Percentiles rank a stretch among this genome's conserved stretches.
Evolutionary conservation across 2,797 vertebrate genomes (phyloP).

Genomic region (Melanotaenia parkinsoni): DNA sequence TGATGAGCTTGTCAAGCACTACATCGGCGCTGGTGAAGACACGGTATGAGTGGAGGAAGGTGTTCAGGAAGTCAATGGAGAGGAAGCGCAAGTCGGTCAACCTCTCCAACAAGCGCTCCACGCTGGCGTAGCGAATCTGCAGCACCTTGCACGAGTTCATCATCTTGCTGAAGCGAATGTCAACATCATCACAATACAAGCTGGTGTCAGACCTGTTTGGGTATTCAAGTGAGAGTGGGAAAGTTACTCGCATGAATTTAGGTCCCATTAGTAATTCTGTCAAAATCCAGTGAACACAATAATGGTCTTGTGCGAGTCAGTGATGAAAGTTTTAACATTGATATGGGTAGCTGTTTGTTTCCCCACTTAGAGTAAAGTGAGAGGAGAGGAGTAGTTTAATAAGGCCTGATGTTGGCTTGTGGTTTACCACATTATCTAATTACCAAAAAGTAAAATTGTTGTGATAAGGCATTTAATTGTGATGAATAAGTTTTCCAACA

Average conservation of each 20-base stretch:
- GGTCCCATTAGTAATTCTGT: neutral
- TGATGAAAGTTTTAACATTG: slow-evolving; percentile 7
- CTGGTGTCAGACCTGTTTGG: slow-evolving; percentile 91
- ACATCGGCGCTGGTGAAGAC: slow-evolving; percentile 93
- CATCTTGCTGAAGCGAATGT: slow-evolving; percentile 99
- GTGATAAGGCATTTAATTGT: neutral
- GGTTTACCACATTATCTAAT: too few relatives aligned
- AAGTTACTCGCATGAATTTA: slow-evolving; percentile 9
- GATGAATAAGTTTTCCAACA: neutral
- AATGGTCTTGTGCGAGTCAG: slow-evolving; percentile 7
- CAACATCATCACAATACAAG: slow-evolving; percentile 96
- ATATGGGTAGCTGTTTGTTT: neutral
- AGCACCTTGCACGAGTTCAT: slow-evolving; percentile 99
- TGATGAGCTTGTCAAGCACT: slow-evolving; percentile 96
- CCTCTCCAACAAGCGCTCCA: slow-evolving; percentile 93
- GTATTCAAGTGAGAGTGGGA: slow-evolving; percentile 12
- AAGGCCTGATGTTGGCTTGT: neutral
- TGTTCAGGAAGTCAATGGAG: slow-evolving; percentile 99
- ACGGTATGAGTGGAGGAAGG: slow-evolving; percentile 96
- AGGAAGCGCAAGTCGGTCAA: slow-evolving; percentile 97
- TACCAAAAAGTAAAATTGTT: too few relatives aligned
- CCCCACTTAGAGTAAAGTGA: neutral
- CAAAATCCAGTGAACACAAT: neutral
- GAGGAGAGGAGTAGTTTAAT: neutral
- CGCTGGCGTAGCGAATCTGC: slow-evolving; percentile 98